These are phyloP conservation scores for Drepanosiphum platanoidis DNA, from an alignment of 2,888 invertebrate species.

Conservation along the genomic window DNA sequence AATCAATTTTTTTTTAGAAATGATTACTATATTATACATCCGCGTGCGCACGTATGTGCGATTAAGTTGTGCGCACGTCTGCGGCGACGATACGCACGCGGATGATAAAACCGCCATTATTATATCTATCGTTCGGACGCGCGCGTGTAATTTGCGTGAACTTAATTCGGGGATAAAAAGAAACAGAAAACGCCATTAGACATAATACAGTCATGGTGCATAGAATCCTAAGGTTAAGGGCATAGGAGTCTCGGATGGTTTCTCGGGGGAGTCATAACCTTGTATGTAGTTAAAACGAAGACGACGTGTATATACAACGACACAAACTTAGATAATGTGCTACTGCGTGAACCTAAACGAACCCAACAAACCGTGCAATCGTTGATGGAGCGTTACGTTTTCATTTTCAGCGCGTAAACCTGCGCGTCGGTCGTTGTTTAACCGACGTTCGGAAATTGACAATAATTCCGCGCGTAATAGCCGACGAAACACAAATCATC, in stretches of 20 bases:
- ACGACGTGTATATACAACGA: conserved; percentile 39
- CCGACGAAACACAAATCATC: not conserved
- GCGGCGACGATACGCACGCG: no score
- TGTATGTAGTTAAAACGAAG: conserved; percentile 20
- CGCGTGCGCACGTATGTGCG: not conserved
- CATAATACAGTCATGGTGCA: not conserved
- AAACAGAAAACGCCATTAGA: conserved; percentile 39
- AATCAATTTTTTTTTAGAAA: not conserved
- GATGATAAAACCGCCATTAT: conserved; percentile 7
- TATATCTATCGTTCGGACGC: conserved; percentile 6
- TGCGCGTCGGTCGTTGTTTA: conserved; percentile 3
- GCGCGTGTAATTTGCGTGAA: conserved; percentile 37
- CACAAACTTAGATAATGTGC: conserved; percentile 27
- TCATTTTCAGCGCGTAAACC: not conserved
- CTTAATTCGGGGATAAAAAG: conserved; percentile 13
- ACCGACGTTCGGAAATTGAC: conserved; percentile 14
- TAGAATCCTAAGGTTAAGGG: conserved; percentile 55
- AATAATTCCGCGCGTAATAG: not conserved
- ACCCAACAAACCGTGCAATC: conserved; percentile 43
- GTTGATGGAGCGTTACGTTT: conserved; percentile 50
- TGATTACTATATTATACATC: not conserved
- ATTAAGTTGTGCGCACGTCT: no score
- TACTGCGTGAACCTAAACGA: conserved; percentile 58
- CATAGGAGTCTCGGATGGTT: conserved; percentile 52
- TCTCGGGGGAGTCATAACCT: conserved; percentile 55